phyloP scores from a whole-genome alignment of 2,888 invertebrate species.

The Mongoloraphidia duomilia region DNA sequence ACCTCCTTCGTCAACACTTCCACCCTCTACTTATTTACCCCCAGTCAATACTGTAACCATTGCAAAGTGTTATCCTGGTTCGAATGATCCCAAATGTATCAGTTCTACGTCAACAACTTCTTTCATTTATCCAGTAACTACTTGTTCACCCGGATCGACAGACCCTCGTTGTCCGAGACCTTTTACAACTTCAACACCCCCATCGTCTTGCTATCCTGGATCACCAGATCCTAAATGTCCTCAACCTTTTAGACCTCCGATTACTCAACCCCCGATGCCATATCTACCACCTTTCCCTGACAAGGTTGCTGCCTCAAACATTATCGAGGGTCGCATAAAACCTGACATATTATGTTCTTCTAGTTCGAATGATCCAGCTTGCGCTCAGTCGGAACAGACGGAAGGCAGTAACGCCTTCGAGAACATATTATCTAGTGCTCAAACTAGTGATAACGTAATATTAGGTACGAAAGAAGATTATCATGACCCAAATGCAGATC shows the following conservation, averaged over 20 bases:
- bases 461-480: constrained; percentile 15
- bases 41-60: constrained; percentile 13
- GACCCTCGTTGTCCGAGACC: constrained; percentile 24
- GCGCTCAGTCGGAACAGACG: background rate
- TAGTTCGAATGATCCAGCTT: constrained; percentile 9
- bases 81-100: constrained; percentile 22
- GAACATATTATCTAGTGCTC: background rate
- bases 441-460: background rate
- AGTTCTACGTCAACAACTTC: constrained; percentile 15
- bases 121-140: constrained; percentile 8
- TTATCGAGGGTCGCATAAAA: background rate
- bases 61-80: constrained; percentile 21
- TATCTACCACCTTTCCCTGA: constrained; percentile 34
- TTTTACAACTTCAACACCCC: constrained; percentile 14
- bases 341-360: constrained; percentile 4
- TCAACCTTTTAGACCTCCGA: constrained; percentile 18
- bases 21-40: constrained; percentile 17
- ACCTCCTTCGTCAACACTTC: too few species aligned
- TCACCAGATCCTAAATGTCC: constrained; percentile 30
- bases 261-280: constrained; percentile 22
- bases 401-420: too few species aligned
- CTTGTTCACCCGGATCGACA: constrained; percentile 23
- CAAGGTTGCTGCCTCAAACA: constrained; percentile 7
- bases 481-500: constrained; percentile 20
- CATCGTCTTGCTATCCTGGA: constrained; percentile 28